Base-by-base conservation (phyloP, 2,888 invertebrate species). In the Microdon myrmicae region DNA sequence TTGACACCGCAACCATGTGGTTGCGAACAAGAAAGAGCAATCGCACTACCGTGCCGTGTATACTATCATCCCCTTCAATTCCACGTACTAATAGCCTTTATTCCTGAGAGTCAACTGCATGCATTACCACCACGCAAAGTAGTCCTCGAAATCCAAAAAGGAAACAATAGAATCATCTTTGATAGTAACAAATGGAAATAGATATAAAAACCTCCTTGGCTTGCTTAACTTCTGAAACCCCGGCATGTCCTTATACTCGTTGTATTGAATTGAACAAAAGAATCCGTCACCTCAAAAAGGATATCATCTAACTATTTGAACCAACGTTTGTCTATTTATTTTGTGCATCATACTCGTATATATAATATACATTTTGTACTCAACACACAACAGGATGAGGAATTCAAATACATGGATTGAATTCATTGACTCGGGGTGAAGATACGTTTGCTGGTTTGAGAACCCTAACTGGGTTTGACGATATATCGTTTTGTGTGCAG, bases 1-100 rank as follows among this genome's bases (percentile, higher is more conserved):
- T 59, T 66, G 66, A 54, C 53, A 66, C 66, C 66, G 47, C 59
- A 66, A 66, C 39, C 59, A 59, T 58, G 59, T 66, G 59, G 59
- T 53, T 8, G 32, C 19, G 47, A 37, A 47, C 51, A 53, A 41
- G 41, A 37, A 44, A 53, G 58, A 53, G 47, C 64, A 60, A 28
- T 23, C 44, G 56, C 25, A 43, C 20, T 32, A 16, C 25, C 28
- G 31, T 25, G 22, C 20, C 9, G 29, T 20, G 20, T 14, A 20
- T 10, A 10, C 16, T 7, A 16, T 16, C 29, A 28, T 10, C 58
- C 64, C 47, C 29, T 17, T 28, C 41, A 17, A 13, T 19, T 43
- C 56, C 38, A 38, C 35, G 26, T 55, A 26, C 60, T 60, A 60
- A 60, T 60, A 55, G 54, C 23, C 43, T 48, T 47, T 54, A 31